phyloP scores from a whole-genome alignment of 1,140 invertebrate genomes.

The Cyclargus thomasi region DNA sequence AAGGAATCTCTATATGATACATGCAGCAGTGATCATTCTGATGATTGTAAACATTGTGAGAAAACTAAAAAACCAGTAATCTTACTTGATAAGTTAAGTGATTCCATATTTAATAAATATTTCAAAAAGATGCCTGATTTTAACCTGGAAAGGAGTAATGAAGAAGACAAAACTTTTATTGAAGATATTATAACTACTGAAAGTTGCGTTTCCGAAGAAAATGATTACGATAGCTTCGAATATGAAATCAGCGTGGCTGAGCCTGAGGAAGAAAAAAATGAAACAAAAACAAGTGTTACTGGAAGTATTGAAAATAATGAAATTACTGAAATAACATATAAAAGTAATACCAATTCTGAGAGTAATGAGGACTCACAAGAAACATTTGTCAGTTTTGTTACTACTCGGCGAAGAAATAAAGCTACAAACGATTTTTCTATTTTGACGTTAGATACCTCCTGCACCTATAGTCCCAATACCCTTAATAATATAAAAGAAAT shows the following conservation, averaged over 20 bases:
- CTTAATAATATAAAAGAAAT: conserved; percentile 25
- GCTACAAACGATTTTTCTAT: conserved; percentile 42
- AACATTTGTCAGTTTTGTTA: conserved; percentile 47
- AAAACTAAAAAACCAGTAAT: conserved; percentile 35
- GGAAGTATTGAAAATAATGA: not conserved
- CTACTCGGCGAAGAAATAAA: conserved; percentile 51
- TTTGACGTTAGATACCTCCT: conserved; percentile 38
- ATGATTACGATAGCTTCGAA: conserved; percentile 25
- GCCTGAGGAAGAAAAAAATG: not conserved
- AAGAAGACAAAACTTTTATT: not conserved
- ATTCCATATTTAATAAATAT: conserved; percentile 47
- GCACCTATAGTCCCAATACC: conserved; percentile 24
- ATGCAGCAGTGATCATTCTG: conserved; percentile 37
- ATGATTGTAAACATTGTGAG: conserved; percentile 2
- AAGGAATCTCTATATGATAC: conserved; percentile 37
- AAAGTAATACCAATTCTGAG: too few relatives aligned
- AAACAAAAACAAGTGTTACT: not conserved
- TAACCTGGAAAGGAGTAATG: conserved; percentile 19
- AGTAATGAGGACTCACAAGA: conserved; percentile 21
- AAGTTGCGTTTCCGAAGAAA: conserved; percentile 16
- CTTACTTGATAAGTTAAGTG: conserved; percentile 41
- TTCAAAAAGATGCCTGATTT: conserved; percentile 32
- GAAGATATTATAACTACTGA: conserved; percentile 16
- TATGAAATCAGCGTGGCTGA: conserved; percentile 1
- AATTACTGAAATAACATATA: conserved; percentile 7